Evolutionary conservation across 2,797 vertebrate genomes (phyloP).

Genomic region (Ctenosaura bakeri): DNA sequence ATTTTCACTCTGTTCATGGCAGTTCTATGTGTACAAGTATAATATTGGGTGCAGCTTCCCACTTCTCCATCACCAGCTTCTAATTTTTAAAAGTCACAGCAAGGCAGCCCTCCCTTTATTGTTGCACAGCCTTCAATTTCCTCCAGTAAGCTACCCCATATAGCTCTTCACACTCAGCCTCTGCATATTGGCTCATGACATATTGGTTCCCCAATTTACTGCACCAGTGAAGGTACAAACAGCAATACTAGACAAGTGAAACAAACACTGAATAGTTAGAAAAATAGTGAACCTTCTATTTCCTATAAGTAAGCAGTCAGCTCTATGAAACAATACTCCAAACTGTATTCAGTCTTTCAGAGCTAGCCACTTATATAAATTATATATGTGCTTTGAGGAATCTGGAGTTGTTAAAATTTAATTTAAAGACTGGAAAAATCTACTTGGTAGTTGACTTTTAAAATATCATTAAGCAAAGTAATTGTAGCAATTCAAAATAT

Average conservation of each 20-base stretch:
- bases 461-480: slow-evolving; percentile 45
- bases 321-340: slow-evolving; percentile 41
- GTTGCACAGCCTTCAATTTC: background rate
- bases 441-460: slow-evolving; percentile 10
- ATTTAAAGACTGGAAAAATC: slow-evolving; percentile 13
- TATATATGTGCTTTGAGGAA: slow-evolving; percentile 2
- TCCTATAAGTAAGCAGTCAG: slow-evolving; percentile 27
- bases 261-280: slow-evolving; percentile 33
- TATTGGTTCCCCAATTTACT: background rate
- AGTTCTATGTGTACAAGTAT: background rate
- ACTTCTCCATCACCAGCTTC: background rate
- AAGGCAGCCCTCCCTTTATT: background rate
- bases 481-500: slow-evolving; percentile 1
- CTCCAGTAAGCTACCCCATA: background rate
- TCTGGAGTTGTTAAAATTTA: background rate
- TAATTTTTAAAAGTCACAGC: no score
- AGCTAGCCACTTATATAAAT: background rate
- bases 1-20: background rate
- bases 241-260: background rate
- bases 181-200: background rate
- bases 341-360: slow-evolving; percentile 43
- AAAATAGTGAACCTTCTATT: slow-evolving; percentile 63
- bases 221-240: background rate
- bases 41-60: background rate
- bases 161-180: background rate